These are phyloP conservation scores for Eupithecia insigniata DNA, from an alignment of 2,888 invertebrate genomes.

Conservation along the genomic window DNA sequence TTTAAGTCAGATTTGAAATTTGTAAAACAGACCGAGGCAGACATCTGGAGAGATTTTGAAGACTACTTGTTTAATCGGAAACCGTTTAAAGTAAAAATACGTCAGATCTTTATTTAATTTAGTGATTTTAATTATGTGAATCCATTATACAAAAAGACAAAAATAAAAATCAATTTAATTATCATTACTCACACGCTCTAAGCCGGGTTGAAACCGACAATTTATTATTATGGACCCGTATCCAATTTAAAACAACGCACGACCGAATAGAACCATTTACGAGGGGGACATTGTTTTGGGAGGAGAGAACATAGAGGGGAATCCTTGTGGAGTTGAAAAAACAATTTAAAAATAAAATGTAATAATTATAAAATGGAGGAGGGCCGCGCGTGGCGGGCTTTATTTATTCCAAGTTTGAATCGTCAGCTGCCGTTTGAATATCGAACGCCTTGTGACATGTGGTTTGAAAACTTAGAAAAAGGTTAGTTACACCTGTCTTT, in stretches of 20 bases:
- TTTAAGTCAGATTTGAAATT: neutral
- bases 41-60: too few species aligned
- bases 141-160: conserved; percentile 56
- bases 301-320: conserved; percentile 74
- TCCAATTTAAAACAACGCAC: conserved; percentile 84
- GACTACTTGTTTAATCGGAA: neutral
- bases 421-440: conserved; percentile 79
- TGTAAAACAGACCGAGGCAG: neutral
- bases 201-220: conserved; percentile 81
- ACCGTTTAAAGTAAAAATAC: neutral
- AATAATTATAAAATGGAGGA: conserved; percentile 82
- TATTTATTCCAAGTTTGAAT: conserved; percentile 75
- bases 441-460: conserved; percentile 71
- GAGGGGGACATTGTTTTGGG: conserved; percentile 78
- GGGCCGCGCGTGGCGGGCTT: conserved; percentile 78
- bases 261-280: conserved; percentile 74
- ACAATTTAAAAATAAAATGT: conserved; percentile 84
- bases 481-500: conserved; percentile 48
- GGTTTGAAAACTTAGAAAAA: conserved; percentile 60
- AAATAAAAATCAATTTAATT: conserved; percentile 80
- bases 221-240: conserved; percentile 84
- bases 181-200: conserved; percentile 78
- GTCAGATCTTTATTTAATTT: neutral
- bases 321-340: conserved; percentile 80
- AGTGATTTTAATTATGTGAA: neutral